Base-by-base conservation (phyloP, 2,797 vertebrate species). In the Notolabrus celidotus region DNA sequence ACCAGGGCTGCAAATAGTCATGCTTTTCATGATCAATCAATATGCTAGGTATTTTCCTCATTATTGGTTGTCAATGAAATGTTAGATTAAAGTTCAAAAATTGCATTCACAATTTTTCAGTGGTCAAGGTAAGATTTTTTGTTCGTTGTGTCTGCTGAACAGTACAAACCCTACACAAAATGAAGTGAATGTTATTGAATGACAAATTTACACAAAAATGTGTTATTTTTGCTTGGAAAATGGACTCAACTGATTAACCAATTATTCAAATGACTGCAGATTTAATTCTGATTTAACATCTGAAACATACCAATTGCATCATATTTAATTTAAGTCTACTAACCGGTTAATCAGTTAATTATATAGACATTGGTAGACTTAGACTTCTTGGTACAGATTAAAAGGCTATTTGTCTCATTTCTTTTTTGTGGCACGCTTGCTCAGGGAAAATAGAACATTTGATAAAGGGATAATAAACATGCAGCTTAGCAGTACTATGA, bases 381-480 rank as follows among this genome's bases (percentile, higher is more conserved):
- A 7, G 29, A 31, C 29, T 31, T 8, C 29, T 31, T 31, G 29
- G 16, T 7, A 34, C 6, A 17, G 10, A 19, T 33, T 12, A 29
- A 25, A 41, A 65, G 4, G 10, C 11, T 0, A 36, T 45, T 38
- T 39, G 10, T 14, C 7, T 8, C 19, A 22, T 33, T 60, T 41
- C 10, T 31, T 61, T 52, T 61, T 56, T 57, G 19, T 55, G 22
- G 9, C 29, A 41, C 65, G 34, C 46, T 75, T 73, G 50, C 49
- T 61, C 3, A 71, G 34, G 61, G 42, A 58, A 39, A 63, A 63
- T 27, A 29, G 59, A 67, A 38, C 12, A 43, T 33, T 54, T 79
- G 55, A 66, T 41, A 6, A 6, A 3, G 19, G 63, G 55, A 43
- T 20, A 83, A 73, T 82, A 75, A 75, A 77, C 4, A 58, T 38